Conservation (phyloP, 2,888 invertebrate species). For the Onthophagus sagittarius region DNA sequence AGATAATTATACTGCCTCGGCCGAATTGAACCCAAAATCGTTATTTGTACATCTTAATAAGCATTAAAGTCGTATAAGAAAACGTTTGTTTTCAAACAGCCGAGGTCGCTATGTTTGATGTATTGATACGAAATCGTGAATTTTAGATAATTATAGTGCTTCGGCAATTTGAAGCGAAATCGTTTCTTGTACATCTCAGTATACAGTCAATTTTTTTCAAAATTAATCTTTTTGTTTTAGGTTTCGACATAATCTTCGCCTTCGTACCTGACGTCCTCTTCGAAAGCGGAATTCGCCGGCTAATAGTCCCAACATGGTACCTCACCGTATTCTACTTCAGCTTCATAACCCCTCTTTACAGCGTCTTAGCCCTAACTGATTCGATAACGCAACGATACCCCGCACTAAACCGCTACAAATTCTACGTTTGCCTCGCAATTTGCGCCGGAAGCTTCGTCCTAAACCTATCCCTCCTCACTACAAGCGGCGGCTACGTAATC, state of each 20-base stretch:
- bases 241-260: constrained; percentile 8
- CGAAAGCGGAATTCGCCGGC: background rate
- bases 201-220: background rate
- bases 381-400: constrained; percentile 11
- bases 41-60: too few species aligned
- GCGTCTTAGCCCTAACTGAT: constrained; percentile 16
- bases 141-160: too few species aligned
- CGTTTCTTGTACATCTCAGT: too few species aligned
- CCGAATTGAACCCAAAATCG: too few species aligned
- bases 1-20: too few species aligned
- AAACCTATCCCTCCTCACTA: background rate
- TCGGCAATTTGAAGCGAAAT: too few species aligned
- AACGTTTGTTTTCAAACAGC: too few species aligned
- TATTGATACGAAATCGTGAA: too few species aligned
- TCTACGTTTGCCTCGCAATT: background rate
- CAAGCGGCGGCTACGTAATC: background rate
- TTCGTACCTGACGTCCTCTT: constrained; percentile 18
- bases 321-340: background rate
- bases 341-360: constrained; percentile 14
- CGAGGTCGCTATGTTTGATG: too few species aligned
- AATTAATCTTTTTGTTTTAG: constrained; percentile 12
- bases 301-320: constrained; percentile 19
- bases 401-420: background rate
- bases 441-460: background rate
- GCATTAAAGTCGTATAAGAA: too few species aligned